phyloP scores from a whole-genome alignment of 2,888 invertebrate species.

The Operophtera brumata region DNA sequence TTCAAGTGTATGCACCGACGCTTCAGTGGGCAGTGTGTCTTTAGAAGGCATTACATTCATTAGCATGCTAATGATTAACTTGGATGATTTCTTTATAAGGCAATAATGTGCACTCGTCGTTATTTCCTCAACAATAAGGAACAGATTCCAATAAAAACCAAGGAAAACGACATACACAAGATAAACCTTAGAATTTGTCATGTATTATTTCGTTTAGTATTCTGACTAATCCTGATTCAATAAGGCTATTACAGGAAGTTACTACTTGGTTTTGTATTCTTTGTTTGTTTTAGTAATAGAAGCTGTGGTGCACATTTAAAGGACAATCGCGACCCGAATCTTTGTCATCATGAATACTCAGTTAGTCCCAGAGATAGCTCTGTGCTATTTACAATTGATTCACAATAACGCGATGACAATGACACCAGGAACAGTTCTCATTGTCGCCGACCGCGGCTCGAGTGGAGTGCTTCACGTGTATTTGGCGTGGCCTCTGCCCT shows the following conservation, averaged over 20 bases:
- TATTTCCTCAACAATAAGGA: constrained; percentile 16
- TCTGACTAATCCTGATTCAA: constrained; percentile 11
- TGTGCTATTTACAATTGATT: constrained; percentile 1
- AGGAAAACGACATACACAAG: constrained; percentile 2
- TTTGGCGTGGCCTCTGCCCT: constrained; percentile 7
- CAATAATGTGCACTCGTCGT: constrained; percentile 7
- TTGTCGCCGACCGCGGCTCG: neutral
- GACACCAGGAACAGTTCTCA: constrained; percentile 4
- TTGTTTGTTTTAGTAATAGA: too few relatives aligned
- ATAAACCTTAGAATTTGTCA: constrained; percentile 6
- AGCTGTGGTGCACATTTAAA: too few relatives aligned
- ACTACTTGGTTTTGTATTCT: too few relatives aligned
- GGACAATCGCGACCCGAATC: neutral
- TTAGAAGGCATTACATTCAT: neutral
- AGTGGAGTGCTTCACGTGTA: constrained; percentile 1
- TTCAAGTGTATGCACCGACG: neutral
- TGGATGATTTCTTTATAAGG: constrained; percentile 19
- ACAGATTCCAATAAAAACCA: constrained; percentile 16
- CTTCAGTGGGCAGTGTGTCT: constrained; percentile 5
- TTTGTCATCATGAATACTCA: neutral
- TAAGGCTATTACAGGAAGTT: constrained; percentile 26
- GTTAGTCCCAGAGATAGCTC: neutral
- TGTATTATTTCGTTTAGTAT: constrained; percentile 16
- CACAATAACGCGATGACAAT: constrained; percentile 3
- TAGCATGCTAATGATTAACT: constrained; percentile 17